Conservation (phyloP, 2,888 invertebrate species). For the Magallana nippona region DNA sequence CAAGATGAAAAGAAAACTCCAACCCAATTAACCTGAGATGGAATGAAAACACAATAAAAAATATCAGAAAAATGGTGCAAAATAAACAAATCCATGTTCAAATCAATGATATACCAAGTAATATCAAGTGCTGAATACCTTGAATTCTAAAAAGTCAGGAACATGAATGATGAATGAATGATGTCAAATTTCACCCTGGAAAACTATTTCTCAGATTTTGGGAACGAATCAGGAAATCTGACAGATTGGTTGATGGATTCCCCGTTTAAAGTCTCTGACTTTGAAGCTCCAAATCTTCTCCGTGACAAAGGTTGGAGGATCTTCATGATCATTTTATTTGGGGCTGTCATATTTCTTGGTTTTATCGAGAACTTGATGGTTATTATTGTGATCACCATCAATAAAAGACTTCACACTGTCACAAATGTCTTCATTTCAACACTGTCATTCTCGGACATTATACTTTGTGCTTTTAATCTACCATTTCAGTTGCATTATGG, state of each 20-base stretch:
- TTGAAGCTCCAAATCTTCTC: conserved; percentile 68
- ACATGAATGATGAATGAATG: background rate
- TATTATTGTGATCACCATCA: conserved; percentile 71
- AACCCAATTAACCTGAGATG: too few relatives aligned
- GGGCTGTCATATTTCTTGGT: conserved; percentile 74
- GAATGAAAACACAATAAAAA: too few relatives aligned
- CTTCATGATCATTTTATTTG: conserved; percentile 73
- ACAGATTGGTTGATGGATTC: background rate
- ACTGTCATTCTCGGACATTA: conserved; percentile 76
- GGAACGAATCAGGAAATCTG: background rate
- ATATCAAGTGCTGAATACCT: background rate
- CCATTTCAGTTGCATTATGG: conserved; percentile 79
- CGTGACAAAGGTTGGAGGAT: conserved; percentile 70
- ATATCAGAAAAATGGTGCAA: too few relatives aligned
- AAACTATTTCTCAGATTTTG: background rate
- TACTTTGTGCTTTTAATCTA: conserved; percentile 76
- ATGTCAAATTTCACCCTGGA: background rate
- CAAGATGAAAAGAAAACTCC: too few relatives aligned
- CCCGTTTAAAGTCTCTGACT: conserved; percentile 19
- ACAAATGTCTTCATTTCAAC: conserved; percentile 78
- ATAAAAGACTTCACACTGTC: conserved; percentile 73
- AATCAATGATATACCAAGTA: background rate
- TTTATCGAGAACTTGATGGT: conserved; percentile 75
- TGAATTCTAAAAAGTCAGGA: background rate
- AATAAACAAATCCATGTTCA: too few relatives aligned